Evolutionary conservation across 2,888 invertebrate genomes (phyloP).

Genomic region (Microplitis manilae): DNA sequence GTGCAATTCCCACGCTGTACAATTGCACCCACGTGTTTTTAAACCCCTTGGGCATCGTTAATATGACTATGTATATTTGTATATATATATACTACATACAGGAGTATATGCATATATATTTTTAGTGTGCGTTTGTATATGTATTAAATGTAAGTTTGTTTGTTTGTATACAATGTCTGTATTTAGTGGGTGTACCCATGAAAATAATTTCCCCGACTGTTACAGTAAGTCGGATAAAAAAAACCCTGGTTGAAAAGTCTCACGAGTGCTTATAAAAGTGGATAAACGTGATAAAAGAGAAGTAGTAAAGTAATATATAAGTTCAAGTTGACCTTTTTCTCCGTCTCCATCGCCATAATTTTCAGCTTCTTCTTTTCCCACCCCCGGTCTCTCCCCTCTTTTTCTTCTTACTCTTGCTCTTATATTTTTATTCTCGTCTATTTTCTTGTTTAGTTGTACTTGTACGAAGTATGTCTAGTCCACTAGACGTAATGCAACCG

Average conservation of each 20-base stretch:
- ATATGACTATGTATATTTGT: background rate
- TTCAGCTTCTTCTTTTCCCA: no score
- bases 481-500: slow-evolving; percentile 8
- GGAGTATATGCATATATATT: background rate
- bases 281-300: slow-evolving; percentile 24
- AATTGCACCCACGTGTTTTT: slow-evolving; percentile 19
- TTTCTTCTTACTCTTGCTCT: slow-evolving; percentile 2
- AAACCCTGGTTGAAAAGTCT: slow-evolving; percentile 32
- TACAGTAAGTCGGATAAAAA: slow-evolving; percentile 19
- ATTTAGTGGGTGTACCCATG: slow-evolving; percentile 17
- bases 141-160: slow-evolving; percentile 11
- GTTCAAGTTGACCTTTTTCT: slow-evolving; percentile 12
- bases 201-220: slow-evolving; percentile 12
- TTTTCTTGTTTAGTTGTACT: slow-evolving; percentile 8
- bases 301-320: background rate
- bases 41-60: slow-evolving; percentile 16
- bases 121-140: background rate
- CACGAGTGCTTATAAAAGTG: slow-evolving; percentile 32
- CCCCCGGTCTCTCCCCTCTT: background rate
- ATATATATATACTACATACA: background rate
- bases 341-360: background rate
- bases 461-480: background rate
- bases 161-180: slow-evolving; percentile 9
- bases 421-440: background rate
- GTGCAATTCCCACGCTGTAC: slow-evolving; percentile 27